Conservation (phyloP, 37 sponge, comb jelly and placozoan species). For the Axinella damicornis region DNA sequence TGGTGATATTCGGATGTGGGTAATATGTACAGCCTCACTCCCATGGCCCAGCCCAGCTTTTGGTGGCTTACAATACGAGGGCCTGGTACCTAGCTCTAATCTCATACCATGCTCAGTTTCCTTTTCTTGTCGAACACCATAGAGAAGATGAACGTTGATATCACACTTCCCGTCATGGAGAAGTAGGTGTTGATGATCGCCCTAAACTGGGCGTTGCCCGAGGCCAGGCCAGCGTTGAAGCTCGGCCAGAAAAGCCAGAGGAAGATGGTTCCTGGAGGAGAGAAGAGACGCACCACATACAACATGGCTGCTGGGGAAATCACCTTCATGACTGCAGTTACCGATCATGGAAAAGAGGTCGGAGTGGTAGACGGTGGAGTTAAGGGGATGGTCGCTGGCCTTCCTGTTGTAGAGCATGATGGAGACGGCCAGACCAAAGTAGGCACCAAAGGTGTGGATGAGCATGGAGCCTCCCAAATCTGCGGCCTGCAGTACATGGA, state of each 20-base stretch:
- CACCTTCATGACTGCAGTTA: background rate
- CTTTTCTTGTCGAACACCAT: slow-evolving; percentile 56
- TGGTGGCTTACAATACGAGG: too few species aligned
- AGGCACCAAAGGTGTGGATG: slow-evolving; percentile 96
- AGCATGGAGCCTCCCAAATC: slow-evolving; percentile 95
- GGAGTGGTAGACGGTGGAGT: slow-evolving; percentile 76
- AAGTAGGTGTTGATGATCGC: slow-evolving; percentile 95
- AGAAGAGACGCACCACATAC: too few species aligned
- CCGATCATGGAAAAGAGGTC: slow-evolving; percentile 97
- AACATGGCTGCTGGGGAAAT: too few species aligned
- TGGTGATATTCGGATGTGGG: too few species aligned
- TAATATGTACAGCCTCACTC: too few species aligned
- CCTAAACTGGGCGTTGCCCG: slow-evolving; percentile 75
- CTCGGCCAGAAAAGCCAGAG: slow-evolving; percentile 98
- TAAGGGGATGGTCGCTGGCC: slow-evolving; percentile 54
- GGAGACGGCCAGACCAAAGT: slow-evolving; percentile 91
- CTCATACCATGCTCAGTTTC: slow-evolving; percentile 81
- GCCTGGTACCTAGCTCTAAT: too few species aligned
- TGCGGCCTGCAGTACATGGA: slow-evolving; percentile 70
- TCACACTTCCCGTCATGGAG: slow-evolving; percentile 83
- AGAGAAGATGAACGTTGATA: slow-evolving; percentile 80
- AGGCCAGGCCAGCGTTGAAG: slow-evolving; percentile 86
- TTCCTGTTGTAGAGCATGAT: slow-evolving; percentile 72
- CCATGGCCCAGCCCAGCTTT: too few species aligned
- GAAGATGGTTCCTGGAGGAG: slow-evolving; percentile 78